These are phyloP conservation scores for Sarcophaga subvicina DNA, from an alignment of 2,888 invertebrate species.

Conservation along the genomic window DNA sequence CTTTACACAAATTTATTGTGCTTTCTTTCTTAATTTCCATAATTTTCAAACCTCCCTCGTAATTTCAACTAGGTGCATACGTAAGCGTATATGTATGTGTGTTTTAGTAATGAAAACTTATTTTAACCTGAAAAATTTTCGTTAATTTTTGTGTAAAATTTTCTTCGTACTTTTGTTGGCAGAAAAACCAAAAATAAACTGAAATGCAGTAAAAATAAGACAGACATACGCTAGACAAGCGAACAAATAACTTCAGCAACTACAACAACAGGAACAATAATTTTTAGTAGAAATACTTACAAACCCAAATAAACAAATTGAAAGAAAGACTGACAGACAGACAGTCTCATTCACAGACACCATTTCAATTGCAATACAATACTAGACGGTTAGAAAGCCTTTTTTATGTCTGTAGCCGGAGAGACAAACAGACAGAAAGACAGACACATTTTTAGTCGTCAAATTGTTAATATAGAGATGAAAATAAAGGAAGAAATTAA, in stretches of 20 bases:
- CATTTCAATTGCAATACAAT: no score
- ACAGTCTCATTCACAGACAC: background rate
- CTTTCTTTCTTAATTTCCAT: no score
- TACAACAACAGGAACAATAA: background rate
- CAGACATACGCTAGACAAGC: slow-evolving; percentile 54
- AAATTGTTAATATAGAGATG: no score
- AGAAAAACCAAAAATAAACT: background rate
- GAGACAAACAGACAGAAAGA: background rate
- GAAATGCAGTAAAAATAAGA: slow-evolving; percentile 36
- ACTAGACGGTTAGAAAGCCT: background rate
- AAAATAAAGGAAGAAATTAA: background rate
- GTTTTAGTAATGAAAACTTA: slow-evolving; percentile 19
- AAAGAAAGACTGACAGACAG: slow-evolving; percentile 29
- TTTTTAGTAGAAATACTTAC: background rate
- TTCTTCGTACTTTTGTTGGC: background rate
- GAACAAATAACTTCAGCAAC: slow-evolving; percentile 33
- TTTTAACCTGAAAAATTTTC: slow-evolving; percentile 13
- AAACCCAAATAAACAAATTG: slow-evolving; percentile 19
- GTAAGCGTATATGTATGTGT: background rate
- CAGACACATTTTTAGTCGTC: background rate
- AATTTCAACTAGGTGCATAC: background rate
- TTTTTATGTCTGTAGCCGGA: no score
- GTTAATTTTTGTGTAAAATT: no score
- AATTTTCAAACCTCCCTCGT: no score
- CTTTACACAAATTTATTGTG: no score